phyloP scores from a whole-genome alignment of 2,888 invertebrate species.

The Campaea margaritaria region DNA sequence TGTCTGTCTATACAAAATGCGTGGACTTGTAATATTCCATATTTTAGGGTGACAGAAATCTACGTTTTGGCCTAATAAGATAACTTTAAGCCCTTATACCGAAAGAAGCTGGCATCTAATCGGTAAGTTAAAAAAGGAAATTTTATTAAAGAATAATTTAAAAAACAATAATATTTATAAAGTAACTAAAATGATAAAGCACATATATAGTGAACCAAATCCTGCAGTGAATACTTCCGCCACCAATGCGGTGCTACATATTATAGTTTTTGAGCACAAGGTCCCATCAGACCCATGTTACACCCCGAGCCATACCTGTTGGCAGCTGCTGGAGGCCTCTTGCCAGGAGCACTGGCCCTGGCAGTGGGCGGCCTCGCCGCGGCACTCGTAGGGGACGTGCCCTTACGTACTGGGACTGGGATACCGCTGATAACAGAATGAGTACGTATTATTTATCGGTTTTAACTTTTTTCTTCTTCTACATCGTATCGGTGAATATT shows the following conservation, averaged over 20 bases:
- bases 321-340: conserved; percentile 71
- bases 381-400: conserved; percentile 71
- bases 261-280: background rate
- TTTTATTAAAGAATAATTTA: background rate
- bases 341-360: conserved; percentile 53
- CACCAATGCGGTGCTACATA: conserved; percentile 15
- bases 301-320: conserved; percentile 63
- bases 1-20: too few relatives aligned
- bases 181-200: background rate
- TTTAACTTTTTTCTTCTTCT: too few relatives aligned
- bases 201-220: background rate
- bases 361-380: conserved; percentile 57
- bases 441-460: background rate
- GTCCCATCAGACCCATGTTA: background rate
- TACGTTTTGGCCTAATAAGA: too few relatives aligned
- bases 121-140: too few relatives aligned
- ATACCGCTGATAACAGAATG: conserved; percentile 70
- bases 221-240: conserved; percentile 8
- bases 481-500: too few relatives aligned
- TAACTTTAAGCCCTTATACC: too few relatives aligned
- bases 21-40: too few relatives aligned
- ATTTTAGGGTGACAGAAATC: too few relatives aligned
- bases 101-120: too few relatives aligned
- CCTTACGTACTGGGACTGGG: conserved; percentile 82
- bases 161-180: background rate